Evolutionary conservation across 1,140 invertebrate genomes (phyloP).

Genomic region (Cylas formicarius): DNA sequence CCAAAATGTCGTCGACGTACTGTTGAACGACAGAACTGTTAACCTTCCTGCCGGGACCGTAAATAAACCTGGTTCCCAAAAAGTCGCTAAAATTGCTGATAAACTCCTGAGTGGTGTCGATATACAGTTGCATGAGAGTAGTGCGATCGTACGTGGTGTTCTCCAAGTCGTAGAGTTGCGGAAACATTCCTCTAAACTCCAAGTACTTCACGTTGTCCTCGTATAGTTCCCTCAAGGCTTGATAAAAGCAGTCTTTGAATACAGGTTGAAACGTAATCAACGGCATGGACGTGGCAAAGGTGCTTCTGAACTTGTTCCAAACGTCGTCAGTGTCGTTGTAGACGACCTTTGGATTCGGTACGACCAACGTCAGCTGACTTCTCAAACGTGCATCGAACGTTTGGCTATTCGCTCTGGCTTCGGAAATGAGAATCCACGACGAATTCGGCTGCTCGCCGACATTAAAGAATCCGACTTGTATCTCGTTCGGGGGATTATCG

Average conservation of each 20-base stretch:
- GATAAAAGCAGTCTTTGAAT: slow-evolving; percentile 63
- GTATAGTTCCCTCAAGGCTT: slow-evolving; percentile 60
- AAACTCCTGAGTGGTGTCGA: slow-evolving; percentile 45
- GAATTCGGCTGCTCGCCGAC: slow-evolving; percentile 3
- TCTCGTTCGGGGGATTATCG: slow-evolving; percentile 35
- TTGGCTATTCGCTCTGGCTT: slow-evolving; percentile 41
- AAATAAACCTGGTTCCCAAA: slow-evolving; percentile 56
- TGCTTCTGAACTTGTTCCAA: slow-evolving; percentile 59
- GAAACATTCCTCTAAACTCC: slow-evolving; percentile 55
- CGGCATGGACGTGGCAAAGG: slow-evolving; percentile 53
- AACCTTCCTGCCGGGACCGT: slow-evolving; percentile 45
- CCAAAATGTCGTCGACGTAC: slow-evolving; percentile 41
- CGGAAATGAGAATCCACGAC: slow-evolving; percentile 50
- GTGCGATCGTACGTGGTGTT: slow-evolving; percentile 40
- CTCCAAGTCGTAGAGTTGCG: slow-evolving; percentile 45
- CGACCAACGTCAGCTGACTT: slow-evolving; percentile 53
- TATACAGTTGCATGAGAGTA: slow-evolving; percentile 45
- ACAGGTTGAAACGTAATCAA: slow-evolving; percentile 63
- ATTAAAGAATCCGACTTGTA: slow-evolving; percentile 40
- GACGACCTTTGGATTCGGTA: slow-evolving; percentile 40
- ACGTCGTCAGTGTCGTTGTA: slow-evolving; percentile 58
- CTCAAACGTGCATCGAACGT: slow-evolving; percentile 54
- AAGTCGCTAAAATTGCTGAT: slow-evolving; percentile 51
- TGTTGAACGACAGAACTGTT: slow-evolving; percentile 27
- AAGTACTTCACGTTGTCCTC: slow-evolving; percentile 74